Evolutionary conservation across 2,888 invertebrate species (phyloP).

Genomic region (Cephus pygmeus): DNA sequence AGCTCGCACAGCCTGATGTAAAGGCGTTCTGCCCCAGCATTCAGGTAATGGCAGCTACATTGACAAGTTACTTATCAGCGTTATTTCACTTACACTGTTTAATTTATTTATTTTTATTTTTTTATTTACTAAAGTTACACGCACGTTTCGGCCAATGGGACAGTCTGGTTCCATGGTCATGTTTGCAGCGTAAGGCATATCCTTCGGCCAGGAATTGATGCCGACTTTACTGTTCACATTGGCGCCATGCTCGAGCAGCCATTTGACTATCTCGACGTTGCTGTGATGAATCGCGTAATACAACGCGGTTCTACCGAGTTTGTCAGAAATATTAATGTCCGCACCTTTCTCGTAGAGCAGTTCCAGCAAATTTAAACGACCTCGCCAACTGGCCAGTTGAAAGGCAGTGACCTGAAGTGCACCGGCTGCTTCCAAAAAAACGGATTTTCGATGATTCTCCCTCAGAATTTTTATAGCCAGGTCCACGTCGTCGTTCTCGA

Average conservation of each 20-base stretch:
- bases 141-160: constrained; percentile 28
- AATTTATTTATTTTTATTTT: background rate
- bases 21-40: constrained; percentile 59
- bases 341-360: constrained; percentile 32
- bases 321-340: constrained; percentile 40
- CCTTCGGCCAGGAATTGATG: constrained; percentile 29
- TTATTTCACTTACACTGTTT: background rate
- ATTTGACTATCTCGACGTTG: constrained; percentile 40
- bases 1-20: constrained; percentile 62
- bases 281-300: constrained; percentile 56
- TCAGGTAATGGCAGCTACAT: constrained; percentile 57
- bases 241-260: constrained; percentile 41
- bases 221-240: constrained; percentile 21
- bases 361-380: constrained; percentile 30
- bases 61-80: constrained; percentile 11
- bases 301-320: constrained; percentile 56
- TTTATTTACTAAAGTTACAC: background rate
- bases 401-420: constrained; percentile 32
- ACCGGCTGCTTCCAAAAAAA: constrained; percentile 28
- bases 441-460: background rate
- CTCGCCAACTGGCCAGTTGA: constrained; percentile 45
- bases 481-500: constrained; percentile 29
- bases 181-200: constrained; percentile 11
- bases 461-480: constrained; percentile 27
- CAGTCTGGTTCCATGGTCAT: constrained; percentile 9